These are phyloP conservation scores for Phalanger gymnotis DNA, from an alignment of 2,797 vertebrate genomes.

Conservation along the genomic window DNA sequence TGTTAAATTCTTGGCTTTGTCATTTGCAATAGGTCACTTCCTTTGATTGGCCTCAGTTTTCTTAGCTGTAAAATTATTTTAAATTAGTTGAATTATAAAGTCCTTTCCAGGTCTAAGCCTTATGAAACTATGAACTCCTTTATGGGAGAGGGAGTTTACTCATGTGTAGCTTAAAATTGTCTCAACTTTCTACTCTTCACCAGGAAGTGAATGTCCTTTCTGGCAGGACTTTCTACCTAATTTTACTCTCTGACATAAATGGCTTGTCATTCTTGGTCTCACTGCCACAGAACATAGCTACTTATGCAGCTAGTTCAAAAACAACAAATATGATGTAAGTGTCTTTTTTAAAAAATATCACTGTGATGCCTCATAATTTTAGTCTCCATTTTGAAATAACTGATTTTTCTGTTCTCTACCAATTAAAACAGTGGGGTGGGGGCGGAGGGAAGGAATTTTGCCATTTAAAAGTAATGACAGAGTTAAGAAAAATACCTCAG, in stretches of 20 bases:
- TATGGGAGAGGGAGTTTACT: not conserved
- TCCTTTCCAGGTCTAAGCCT: not conserved
- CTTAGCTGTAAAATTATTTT: not conserved
- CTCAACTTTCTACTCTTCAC: slow-evolving; percentile 3
- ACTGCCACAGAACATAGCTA: not conserved
- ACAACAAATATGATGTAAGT: slow-evolving; percentile 10
- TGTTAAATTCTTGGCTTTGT: not conserved
- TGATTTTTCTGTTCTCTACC: slow-evolving; percentile 41
- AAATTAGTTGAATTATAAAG: not conserved
- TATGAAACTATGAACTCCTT: not conserved
- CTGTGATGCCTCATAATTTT: not conserved
- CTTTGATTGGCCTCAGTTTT: not conserved
- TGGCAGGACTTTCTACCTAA: not conserved
- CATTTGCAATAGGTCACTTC: not conserved
- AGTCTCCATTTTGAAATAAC: slow-evolving; percentile 20
- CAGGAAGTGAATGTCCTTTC: not conserved
- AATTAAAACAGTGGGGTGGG: slow-evolving; percentile 29
- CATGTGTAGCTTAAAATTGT: not conserved
- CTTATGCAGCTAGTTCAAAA: not conserved
- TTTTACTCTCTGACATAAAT: not conserved
- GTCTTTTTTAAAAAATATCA: not conserved
- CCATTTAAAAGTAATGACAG: slow-evolving; percentile 8
- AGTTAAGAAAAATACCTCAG: slow-evolving; percentile 17
- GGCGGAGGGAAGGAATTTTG: not conserved
- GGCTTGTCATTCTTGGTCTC: not conserved